Conservation (phyloP, 2,113 vertebrate genomes). For the Silurus asotus region DNA sequence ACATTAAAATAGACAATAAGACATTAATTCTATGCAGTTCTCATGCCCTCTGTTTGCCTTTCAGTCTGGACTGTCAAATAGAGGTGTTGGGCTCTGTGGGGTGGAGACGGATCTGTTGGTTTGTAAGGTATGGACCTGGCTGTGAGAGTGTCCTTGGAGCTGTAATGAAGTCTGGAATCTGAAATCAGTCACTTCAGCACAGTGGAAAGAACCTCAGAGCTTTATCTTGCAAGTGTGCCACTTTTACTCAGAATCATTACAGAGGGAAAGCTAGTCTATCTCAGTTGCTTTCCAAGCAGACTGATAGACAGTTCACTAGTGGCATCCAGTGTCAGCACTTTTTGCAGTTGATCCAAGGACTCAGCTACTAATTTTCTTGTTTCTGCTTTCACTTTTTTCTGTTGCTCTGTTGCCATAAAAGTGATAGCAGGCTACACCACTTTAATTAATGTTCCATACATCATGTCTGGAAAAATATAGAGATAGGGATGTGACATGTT, state of each 20-base stretch:
- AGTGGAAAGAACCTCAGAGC: constrained; percentile 40
- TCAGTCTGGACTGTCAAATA: constrained; percentile 47
- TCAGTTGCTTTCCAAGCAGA: constrained; percentile 56
- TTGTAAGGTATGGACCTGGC: constrained; percentile 43
- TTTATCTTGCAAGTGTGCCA: constrained; percentile 55
- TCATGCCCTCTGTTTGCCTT: constrained; percentile 39
- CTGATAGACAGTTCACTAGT: constrained; percentile 55
- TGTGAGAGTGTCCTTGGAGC: constrained; percentile 56
- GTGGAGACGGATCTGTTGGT: constrained; percentile 23
- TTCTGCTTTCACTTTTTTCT: constrained; percentile 21
- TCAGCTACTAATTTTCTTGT: constrained; percentile 32
- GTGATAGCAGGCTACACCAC: constrained; percentile 17
- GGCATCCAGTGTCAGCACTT: constrained; percentile 58
- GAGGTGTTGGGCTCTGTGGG: constrained; percentile 30
- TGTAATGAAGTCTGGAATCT: constrained; percentile 59
- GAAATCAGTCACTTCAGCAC: constrained; percentile 56
- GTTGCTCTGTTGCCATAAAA: constrained; percentile 23
- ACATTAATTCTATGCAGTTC: constrained; percentile 52
- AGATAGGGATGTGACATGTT: neutral
- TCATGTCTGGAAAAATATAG: constrained; percentile 15
- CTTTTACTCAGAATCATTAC: constrained; percentile 60
- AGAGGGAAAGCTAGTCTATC: constrained; percentile 61
- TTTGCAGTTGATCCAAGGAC: constrained; percentile 56
- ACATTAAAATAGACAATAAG: constrained; percentile 37
- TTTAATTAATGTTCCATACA: constrained; percentile 12